A percentile compares a stretch with the other conserved stretches of the same genome.
Conservation (phyloP, 2,797 vertebrate species). For the Sebastes itinus region DNA sequence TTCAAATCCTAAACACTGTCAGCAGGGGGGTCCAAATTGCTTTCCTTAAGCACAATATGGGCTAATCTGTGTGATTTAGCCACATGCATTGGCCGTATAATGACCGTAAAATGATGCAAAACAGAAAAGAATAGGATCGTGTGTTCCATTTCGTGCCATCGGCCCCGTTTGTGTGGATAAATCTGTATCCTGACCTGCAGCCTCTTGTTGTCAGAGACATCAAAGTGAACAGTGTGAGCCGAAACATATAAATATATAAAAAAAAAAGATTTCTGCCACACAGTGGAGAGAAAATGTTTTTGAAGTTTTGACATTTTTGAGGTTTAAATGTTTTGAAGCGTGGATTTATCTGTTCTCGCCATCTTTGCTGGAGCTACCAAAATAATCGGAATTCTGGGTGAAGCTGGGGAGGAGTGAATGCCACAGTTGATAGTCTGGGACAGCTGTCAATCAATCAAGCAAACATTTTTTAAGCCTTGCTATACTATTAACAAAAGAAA, state of each 20-base stretch:
- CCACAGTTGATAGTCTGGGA: slow-evolving; percentile 26
- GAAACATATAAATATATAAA: neutral
- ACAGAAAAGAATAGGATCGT: neutral
- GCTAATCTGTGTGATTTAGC: slow-evolving; percentile 17
- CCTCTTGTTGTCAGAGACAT: neutral
- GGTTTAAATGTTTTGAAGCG: slow-evolving; percentile 26
- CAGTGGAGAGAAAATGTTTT: neutral
- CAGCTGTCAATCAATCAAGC: slow-evolving; percentile 53
- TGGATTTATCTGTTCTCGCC: neutral
- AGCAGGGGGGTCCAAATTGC: neutral
- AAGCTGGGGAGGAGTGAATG: neutral
- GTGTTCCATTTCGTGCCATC: neutral
- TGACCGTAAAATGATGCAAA: neutral
- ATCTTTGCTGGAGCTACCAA: neutral
- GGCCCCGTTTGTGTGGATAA: neutral
- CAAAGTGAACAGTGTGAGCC: neutral
- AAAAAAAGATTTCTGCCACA: neutral
- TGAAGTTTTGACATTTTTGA: slow-evolving; percentile 41
- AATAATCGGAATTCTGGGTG: neutral
- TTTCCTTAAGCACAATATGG: slow-evolving; percentile 17
- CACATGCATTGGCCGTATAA: neutral
- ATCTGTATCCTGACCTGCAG: neutral
- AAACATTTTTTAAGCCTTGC: neutral
- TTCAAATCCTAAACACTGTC: slow-evolving; percentile 27
- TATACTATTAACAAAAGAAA: neutral